phyloP scores from a whole-genome alignment of 2,113 vertebrate genomes.

The Opisthocomus hoazin region DNA sequence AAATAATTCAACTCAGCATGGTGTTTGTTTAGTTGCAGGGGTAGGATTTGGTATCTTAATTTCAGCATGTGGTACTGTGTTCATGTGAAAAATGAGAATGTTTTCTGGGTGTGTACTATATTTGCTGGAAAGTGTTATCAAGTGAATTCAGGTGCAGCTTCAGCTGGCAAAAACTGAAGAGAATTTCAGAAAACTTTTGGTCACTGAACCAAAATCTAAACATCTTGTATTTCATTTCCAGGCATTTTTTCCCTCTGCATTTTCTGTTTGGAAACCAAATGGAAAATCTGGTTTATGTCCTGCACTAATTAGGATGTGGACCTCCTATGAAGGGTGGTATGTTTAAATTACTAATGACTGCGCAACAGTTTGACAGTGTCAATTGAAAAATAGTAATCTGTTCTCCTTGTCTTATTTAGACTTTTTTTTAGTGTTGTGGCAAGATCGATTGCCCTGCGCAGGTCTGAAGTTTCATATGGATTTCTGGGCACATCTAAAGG shows the following conservation, averaged over 20 bases:
- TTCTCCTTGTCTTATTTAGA: neutral
- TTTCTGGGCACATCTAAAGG: neutral
- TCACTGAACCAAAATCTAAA: neutral
- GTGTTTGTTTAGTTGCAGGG: neutral
- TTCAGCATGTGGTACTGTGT: neutral
- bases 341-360: neutral
- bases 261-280: neutral
- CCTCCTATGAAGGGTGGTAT: neutral
- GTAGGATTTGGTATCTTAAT: neutral
- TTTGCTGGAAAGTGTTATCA: neutral
- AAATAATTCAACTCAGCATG: accelerated
- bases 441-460: neutral
- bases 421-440: neutral
- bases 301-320: neutral
- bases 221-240: neutral
- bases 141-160: neutral
- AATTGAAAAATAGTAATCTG: neutral
- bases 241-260: neutral
- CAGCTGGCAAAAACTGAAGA: neutral
- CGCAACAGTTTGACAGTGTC: neutral
- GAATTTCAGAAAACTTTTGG: neutral
- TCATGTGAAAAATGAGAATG: neutral
- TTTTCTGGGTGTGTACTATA: neutral
- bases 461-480: neutral
- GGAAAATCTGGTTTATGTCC: neutral